phyloP scores from a whole-genome alignment of 2,113 vertebrate genomes.

The Chauna torquata region DNA sequence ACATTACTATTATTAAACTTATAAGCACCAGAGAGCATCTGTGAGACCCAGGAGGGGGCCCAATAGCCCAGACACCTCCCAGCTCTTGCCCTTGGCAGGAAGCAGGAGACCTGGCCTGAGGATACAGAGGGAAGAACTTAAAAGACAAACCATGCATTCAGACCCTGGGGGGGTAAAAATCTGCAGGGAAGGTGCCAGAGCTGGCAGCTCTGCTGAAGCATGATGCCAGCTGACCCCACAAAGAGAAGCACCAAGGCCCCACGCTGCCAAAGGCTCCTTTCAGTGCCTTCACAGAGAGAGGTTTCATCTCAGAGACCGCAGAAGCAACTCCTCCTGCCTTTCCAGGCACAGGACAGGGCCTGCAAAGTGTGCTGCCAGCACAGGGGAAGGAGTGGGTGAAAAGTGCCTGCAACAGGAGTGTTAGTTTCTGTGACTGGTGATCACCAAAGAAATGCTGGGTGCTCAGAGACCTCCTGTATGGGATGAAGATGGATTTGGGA shows the following conservation, averaged over 20 bases:
- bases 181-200: background rate
- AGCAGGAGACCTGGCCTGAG: background rate
- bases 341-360: background rate
- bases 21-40: background rate
- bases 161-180: background rate
- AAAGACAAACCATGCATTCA: background rate
- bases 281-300: background rate
- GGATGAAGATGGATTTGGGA: background rate
- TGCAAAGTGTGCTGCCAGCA: background rate
- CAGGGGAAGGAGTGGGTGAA: background rate
- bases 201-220: background rate
- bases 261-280: background rate
- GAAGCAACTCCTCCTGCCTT: too few species aligned
- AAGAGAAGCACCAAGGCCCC: background rate
- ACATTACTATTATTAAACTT: background rate
- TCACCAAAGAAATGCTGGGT: background rate
- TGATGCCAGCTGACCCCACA: background rate
- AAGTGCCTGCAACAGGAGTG: accelerated
- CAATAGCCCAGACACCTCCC: background rate
- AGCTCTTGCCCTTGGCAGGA: background rate
- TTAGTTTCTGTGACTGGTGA: background rate
- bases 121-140: background rate
- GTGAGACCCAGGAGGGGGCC: background rate
- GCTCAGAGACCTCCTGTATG: background rate
- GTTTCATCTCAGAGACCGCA: background rate